phyloP scores from a whole-genome alignment of 2,797 vertebrate genomes.

The Staurois parvus region DNA sequence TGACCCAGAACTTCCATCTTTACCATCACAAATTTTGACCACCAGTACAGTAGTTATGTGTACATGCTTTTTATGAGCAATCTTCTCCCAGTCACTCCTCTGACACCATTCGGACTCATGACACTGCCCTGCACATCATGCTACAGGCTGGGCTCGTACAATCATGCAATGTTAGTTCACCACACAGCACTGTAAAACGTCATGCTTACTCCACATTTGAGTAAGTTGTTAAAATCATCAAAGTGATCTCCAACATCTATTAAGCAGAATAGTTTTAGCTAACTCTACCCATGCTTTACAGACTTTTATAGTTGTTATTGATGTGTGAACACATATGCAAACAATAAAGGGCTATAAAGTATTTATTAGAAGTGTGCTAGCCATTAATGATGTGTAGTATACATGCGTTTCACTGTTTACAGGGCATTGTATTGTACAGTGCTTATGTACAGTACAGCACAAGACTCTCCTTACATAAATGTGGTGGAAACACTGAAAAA shows the following conservation, averaged over 20 bases:
- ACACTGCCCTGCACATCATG: constrained; percentile 29
- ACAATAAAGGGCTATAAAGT: constrained; percentile 50
- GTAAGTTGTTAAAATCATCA: constrained; percentile 55
- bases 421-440: constrained; percentile 5
- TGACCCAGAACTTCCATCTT: background rate
- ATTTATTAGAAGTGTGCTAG: constrained; percentile 49
- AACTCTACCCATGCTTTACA: constrained; percentile 49
- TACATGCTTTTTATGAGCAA: constrained; percentile 34
- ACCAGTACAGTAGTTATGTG: constrained; percentile 28
- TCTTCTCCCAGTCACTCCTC: constrained; percentile 34
- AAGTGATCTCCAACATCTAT: constrained; percentile 40
- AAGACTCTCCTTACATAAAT: background rate
- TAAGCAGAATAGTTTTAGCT: constrained; percentile 32
- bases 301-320: constrained; percentile 48
- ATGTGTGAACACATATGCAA: constrained; percentile 56
- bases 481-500: background rate
- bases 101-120: constrained; percentile 15
- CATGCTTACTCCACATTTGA: constrained; percentile 46
- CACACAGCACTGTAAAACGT: constrained; percentile 17
- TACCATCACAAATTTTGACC: background rate
- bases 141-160: constrained; percentile 15
- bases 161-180: constrained; percentile 5
- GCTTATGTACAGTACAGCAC: background rate
- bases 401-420: constrained; percentile 10
- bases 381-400: constrained; percentile 34